These are phyloP conservation scores for Polypterus bichir DNA, from an alignment of 2,113 vertebrate species.

Conservation along the genomic window DNA sequence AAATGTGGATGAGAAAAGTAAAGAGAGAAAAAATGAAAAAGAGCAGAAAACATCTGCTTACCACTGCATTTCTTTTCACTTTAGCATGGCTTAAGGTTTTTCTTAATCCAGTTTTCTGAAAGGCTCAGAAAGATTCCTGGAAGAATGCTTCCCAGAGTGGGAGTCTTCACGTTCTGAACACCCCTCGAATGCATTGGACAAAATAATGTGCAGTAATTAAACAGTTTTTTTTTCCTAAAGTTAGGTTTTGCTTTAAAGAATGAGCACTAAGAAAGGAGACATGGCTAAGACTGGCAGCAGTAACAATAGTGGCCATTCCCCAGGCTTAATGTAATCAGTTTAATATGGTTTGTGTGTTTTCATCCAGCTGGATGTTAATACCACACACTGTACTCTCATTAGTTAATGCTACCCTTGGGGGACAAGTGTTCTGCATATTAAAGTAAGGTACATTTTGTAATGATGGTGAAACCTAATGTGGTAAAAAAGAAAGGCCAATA, in stretches of 20 bases:
- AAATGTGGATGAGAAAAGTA: too few species aligned
- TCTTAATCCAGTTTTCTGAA: too few species aligned
- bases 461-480: background rate
- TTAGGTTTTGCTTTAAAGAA: slow-evolving; percentile 21
- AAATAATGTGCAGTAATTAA: slow-evolving; percentile 20
- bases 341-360: slow-evolving; percentile 19
- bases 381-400: slow-evolving; percentile 4
- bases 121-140: too few species aligned
- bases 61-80: too few species aligned
- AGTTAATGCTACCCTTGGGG: slow-evolving; percentile 10
- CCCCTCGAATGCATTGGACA: background rate
- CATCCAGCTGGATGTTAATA: slow-evolving; percentile 4
- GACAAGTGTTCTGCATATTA: slow-evolving; percentile 1
- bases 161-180: too few species aligned
- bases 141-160: too few species aligned
- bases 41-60: too few species aligned
- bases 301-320: slow-evolving; percentile 1
- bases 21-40: too few species aligned
- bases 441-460: background rate
- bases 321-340: slow-evolving; percentile 23
- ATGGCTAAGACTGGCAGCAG: slow-evolving; percentile 8
- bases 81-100: too few species aligned
- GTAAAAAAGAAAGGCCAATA: background rate
- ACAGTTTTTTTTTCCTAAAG: slow-evolving; percentile 13
- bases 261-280: slow-evolving; percentile 9